Conservation (phyloP, 2,113 vertebrate species). For the Dinomys branickii region DNA sequence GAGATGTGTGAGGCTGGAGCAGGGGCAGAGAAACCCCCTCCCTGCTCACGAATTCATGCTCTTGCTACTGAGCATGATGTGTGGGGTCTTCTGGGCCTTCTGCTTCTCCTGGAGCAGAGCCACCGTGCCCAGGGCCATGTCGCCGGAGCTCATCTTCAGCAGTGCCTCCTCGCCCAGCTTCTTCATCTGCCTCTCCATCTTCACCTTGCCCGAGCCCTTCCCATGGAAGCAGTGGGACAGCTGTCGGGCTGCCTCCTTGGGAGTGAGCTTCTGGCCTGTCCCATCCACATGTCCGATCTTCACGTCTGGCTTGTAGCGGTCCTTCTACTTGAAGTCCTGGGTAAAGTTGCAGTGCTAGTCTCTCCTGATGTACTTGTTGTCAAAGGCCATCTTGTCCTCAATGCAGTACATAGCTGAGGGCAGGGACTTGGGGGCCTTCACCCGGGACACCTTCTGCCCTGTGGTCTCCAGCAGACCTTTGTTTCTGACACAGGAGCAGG, state of each 20-base stretch:
- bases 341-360: constrained; percentile 95
- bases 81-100: constrained; percentile 95
- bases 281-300: constrained; percentile 89
- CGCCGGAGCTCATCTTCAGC: constrained; percentile 96
- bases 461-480: constrained; percentile 95
- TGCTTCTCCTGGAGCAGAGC: constrained; percentile 98
- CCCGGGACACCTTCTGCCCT: constrained; percentile 92
- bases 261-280: constrained; percentile 92
- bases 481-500: constrained; percentile 93
- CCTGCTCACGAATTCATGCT: constrained; percentile 97
- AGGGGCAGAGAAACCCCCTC: no score
- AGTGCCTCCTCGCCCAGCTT: constrained; percentile 95
- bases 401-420: constrained; percentile 94
- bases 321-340: constrained; percentile 97
- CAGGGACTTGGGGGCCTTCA: constrained; percentile 88
- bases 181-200: constrained; percentile 94
- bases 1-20: no score
- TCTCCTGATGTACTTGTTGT: constrained; percentile 94
- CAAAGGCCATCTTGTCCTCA: constrained; percentile 96
- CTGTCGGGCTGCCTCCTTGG: constrained; percentile 96
- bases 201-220: constrained; percentile 95
- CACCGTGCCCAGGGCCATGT: constrained; percentile 93
- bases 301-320: constrained; percentile 90
- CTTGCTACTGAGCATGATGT: constrained; percentile 95
- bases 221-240: constrained; percentile 95